Evolutionary conservation across 2,113 vertebrate species (phyloP).

Genomic region (Gymnocephalus cernua): DNA sequence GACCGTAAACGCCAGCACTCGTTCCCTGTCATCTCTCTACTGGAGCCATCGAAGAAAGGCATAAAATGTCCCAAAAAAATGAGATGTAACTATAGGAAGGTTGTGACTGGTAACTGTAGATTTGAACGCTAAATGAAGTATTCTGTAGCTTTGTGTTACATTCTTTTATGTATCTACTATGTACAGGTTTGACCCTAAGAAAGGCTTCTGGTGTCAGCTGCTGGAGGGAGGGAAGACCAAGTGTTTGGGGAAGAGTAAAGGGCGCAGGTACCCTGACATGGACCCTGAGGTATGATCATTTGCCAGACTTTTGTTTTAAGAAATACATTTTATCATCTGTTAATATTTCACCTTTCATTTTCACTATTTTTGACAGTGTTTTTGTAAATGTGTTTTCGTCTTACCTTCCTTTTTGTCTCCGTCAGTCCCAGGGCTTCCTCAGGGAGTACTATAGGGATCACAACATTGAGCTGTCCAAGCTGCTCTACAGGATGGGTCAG

Average conservation of each 20-base stretch:
- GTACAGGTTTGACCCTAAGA: conserved; percentile 95
- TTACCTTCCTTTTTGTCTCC: conserved; percentile 6
- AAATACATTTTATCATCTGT: not conserved
- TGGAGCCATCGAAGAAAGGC: not conserved
- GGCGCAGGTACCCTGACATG: conserved; percentile 96
- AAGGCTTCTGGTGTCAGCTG: conserved; percentile 98
- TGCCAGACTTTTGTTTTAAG: not conserved
- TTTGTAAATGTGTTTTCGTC: not conserved
- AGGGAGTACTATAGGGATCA: conserved; percentile 96
- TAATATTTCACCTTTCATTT: not conserved
- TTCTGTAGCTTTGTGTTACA: not conserved
- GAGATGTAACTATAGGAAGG: too few relatives aligned
- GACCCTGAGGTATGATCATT: conserved; percentile 88
- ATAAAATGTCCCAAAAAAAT: not conserved
- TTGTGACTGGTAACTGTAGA: not conserved
- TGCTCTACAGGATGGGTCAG: conserved; percentile 97
- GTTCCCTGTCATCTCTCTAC: not conserved
- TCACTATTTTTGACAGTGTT: not conserved
- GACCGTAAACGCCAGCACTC: not conserved
- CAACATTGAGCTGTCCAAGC: conserved; percentile 96
- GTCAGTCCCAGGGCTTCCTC: conserved; percentile 92
- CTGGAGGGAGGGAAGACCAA: conserved; percentile 96
- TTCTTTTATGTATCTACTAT: not conserved
- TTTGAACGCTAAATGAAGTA: not conserved
- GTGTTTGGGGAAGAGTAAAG: conserved; percentile 98